Evolutionary conservation across 2,888 invertebrate species (phyloP).

Genomic region (Drosophila emarginata): DNA sequence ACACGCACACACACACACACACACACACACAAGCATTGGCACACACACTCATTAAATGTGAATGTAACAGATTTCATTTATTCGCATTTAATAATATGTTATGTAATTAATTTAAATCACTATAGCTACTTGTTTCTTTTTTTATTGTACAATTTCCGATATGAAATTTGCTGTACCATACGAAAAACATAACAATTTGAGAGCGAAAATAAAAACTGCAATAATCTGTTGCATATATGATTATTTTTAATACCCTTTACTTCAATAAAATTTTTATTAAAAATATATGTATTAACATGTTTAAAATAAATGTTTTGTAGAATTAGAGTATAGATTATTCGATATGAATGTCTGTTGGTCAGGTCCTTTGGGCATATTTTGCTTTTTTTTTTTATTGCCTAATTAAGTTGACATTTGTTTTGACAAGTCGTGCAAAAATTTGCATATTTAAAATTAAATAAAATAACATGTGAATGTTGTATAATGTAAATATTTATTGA

Average conservation of each 20-base stretch:
- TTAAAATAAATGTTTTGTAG: too few species aligned
- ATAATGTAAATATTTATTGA: slow-evolving; percentile 1
- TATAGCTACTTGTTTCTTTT: slow-evolving; percentile 9
- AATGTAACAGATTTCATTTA: slow-evolving; percentile 39
- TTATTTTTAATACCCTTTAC: background rate
- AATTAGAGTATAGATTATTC: background rate
- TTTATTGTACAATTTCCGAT: background rate
- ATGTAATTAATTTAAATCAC: slow-evolving; percentile 64
- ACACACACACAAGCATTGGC: background rate
- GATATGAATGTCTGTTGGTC: background rate
- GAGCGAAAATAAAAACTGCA: background rate
- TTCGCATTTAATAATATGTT: slow-evolving; percentile 45
- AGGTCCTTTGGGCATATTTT: background rate
- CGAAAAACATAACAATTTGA: background rate
- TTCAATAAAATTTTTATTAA: too few species aligned
- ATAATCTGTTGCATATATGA: background rate
- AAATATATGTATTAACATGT: too few species aligned
- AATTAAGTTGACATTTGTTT: slow-evolving; percentile 17
- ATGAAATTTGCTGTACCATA: background rate
- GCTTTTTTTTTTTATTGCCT: background rate
- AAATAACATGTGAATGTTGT: slow-evolving; percentile 1
- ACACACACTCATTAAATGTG: slow-evolving; percentile 17
- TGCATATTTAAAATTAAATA: background rate
- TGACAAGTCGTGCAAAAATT: slow-evolving; percentile 10
- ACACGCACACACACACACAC: slow-evolving; percentile 18